Evolutionary conservation across 2,888 invertebrate genomes (phyloP), one percentile per base, ranked within the genome.

Genomic region (Gerosis bhagava): DNA sequence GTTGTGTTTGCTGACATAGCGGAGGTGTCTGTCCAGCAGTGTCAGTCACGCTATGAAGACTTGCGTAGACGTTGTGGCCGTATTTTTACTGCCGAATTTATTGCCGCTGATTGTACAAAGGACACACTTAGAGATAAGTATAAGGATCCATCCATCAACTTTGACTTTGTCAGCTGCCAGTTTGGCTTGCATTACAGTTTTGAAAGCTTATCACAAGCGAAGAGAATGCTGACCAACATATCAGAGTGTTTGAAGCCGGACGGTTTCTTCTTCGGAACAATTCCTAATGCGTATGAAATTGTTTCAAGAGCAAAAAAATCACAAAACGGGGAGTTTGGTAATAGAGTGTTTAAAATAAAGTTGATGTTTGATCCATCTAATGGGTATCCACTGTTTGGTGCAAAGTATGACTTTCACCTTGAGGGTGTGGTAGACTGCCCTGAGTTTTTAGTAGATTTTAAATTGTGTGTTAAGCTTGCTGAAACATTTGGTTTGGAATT

Each of bases 131-230:
- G 94, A 39, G 93, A 94, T 69, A 93, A 93, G 61, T 97, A 94
- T 73, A 90, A 90, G 63, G 94, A 97, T 76, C 92, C 95, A 1
- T 93, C 94, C 13, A 91, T 94, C 49, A 91, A 92, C 62, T 92
- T 99, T 65, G 96, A 99, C 77, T 70, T 99, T 28, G 96, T 96
- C 1, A 98, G 98, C 73, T 98, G 98, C 73, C 99, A 99, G 81
- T 99, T 99, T 91, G 97, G 98, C 13, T 95, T 99, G 73, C 99
- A 99, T 83, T 99, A 99, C 72, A 94, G 96, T 67, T 98, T 98
- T 80, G 97, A 98, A 80, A 95, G 95, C 49, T 80, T 97, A 50
- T 80, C 90, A 3, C 98, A 98, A 83, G 98, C 98, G 0, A 94
- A 96, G 69, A 93, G 94, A 70, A 97, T 99, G 97, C 83, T 99